Base-by-base conservation (phyloP, 2,797 vertebrate species). In the Bucorvus abyssinicus region DNA sequence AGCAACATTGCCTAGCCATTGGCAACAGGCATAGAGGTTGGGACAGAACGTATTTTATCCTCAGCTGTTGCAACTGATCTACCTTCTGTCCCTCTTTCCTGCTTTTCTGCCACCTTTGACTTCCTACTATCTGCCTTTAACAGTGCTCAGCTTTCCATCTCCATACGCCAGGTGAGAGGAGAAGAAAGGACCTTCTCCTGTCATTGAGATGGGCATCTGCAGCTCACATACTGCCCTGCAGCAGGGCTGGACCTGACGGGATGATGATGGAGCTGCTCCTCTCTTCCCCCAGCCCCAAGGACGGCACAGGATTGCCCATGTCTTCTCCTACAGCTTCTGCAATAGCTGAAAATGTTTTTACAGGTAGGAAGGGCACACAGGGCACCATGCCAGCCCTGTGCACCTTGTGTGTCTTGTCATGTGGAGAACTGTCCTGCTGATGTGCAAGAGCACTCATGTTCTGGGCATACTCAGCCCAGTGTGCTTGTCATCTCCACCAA, bases 321-420 rank as follows among this genome's bases (percentile, higher is more conserved):
- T 6, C 56, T 73, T 68, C 78, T 87, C 40, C 32, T 50, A 81
- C 6, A 61, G n/a, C 50, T 81, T 63, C 21, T 64, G 21, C 75
- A 63, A 53, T 45, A 69, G 57, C 53, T 40, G 59, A 55, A 73
- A 67, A 57, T 22, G 12, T 47, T 91, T 67, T n/a, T 53, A 64
- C 14, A 77, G 50, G 26, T 1, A 64, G 14, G 34, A 57, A 63
- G 52, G 52, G 5, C n/a, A 23, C 32, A 30, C 4, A 16, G 49
- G 53, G 64, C 42, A 56, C 50, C 44, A 60, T 0, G 0, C 3
- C 36, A 70, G 79, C 29, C 42, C 57, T 34, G 40, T 1, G 9
- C 2, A 3, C 30, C 24, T 38, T 1, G 4, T n/a, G 47, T 23
- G n/a, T 7, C 4, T 3, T 3, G 53, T 36, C 60, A 49, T 38